Conservation (phyloP, 2,113 vertebrate species). For the Baryphthengus martii region DNA sequence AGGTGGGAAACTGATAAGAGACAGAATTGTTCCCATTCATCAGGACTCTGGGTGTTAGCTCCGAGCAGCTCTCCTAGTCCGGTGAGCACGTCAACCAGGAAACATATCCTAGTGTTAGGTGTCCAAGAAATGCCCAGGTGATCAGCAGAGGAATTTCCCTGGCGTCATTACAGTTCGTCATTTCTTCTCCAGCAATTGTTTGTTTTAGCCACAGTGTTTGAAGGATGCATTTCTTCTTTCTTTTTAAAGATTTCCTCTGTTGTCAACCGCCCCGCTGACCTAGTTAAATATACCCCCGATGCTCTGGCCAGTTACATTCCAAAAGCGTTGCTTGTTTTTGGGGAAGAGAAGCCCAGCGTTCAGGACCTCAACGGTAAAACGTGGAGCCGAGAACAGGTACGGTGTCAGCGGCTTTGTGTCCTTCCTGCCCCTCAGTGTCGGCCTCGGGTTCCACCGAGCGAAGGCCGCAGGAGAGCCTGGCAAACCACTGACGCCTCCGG, state of each 20-base stretch:
- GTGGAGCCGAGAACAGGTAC: conserved; percentile 58
- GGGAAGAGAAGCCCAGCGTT: not conserved
- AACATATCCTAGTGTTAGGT: not conserved
- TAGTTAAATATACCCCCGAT: conserved; percentile 31
- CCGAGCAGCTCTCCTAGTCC: not conserved
- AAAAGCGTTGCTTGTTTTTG: conserved; percentile 31
- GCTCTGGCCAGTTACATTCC: conserved; percentile 44
- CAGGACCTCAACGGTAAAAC: conserved; percentile 48
- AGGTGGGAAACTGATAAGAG: not conserved
- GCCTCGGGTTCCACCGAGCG: not conserved
- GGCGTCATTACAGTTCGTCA: not conserved
- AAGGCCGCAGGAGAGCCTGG: not conserved
- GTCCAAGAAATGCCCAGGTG: not conserved
- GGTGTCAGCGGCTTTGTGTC: not conserved
- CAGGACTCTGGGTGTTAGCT: not conserved
- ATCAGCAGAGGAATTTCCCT: not conserved
- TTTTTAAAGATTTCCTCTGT: conserved; percentile 21
- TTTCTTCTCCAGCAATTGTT: not conserved
- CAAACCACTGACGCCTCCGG: not conserved
- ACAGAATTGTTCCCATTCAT: not conserved
- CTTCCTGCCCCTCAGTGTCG: not conserved
- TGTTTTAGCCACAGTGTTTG: not conserved
- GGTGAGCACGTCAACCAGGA: not conserved
- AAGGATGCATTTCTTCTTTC: not conserved
- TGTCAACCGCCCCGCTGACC: not conserved